Evolutionary conservation across 2,797 vertebrate genomes (phyloP).

Genomic region (Phrynocephalus guinanensis): DNA sequence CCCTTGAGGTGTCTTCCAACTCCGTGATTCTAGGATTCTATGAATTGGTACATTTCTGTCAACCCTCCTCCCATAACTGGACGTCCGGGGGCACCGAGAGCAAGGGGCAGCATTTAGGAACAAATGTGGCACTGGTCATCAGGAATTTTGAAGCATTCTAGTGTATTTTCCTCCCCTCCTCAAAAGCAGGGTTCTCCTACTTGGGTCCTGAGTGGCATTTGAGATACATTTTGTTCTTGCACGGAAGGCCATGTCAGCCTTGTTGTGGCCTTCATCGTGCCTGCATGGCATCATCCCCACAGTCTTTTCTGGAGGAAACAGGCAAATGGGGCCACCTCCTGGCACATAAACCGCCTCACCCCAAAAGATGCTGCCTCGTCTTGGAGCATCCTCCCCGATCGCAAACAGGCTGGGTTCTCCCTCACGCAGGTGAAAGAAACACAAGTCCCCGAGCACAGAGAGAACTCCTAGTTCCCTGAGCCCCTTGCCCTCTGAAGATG

Average conservation of each 20-base stretch:
- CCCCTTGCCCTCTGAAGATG: too few species aligned
- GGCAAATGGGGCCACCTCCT: too few species aligned
- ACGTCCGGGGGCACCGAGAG: too few species aligned
- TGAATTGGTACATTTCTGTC: neutral
- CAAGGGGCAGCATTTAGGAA: neutral
- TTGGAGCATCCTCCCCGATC: too few species aligned
- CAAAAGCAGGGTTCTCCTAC: neutral
- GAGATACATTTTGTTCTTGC: neutral
- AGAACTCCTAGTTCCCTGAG: too few species aligned
- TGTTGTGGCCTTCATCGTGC: too few species aligned
- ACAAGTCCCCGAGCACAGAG: too few species aligned
- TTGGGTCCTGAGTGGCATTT: neutral
- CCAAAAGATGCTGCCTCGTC: neutral
- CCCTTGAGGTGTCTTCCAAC: too few species aligned
- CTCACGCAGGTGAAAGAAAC: too few species aligned
- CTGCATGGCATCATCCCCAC: too few species aligned
- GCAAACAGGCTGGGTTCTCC: too few species aligned
- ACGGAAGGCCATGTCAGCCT: neutral
- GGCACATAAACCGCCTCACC: neutral
- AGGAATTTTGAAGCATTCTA: neutral
- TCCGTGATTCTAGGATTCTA: too few species aligned
- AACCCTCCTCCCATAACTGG: neutral
- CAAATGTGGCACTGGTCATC: neutral
- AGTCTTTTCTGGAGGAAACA: neutral
- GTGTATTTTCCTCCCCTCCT: neutral